Percentiles rank a stretch among this genome's conserved stretches.
These are phyloP conservation scores for Brachystomella parvula DNA, from an alignment of 1,140 invertebrate species.

Conservation along the genomic window DNA sequence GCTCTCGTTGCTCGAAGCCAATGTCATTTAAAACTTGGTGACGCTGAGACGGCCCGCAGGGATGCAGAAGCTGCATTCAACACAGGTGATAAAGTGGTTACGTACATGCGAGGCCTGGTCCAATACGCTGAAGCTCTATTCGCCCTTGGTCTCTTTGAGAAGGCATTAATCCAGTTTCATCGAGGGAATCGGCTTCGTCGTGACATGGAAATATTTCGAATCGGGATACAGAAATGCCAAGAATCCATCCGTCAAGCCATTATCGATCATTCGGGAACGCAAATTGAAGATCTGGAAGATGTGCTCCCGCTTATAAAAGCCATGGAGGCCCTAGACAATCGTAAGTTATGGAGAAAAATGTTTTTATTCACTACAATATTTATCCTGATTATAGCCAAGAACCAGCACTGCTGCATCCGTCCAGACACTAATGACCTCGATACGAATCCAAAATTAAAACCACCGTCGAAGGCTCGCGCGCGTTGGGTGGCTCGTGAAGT, in stretches of 20 bases:
- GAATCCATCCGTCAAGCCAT: constrained; percentile 48
- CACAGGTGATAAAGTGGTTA: constrained; percentile 9
- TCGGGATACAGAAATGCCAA: constrained; percentile 48
- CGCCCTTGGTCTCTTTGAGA: constrained; percentile 47
- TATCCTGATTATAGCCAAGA: neutral
- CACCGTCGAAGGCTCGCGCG: constrained; percentile 21
- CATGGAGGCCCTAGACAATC: constrained; percentile 7
- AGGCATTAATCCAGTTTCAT: constrained; percentile 47
- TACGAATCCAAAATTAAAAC: constrained; percentile 14
- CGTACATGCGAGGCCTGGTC: constrained; percentile 39
- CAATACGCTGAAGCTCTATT: constrained; percentile 48
- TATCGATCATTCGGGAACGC: constrained; percentile 42
- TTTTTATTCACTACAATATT: neutral
- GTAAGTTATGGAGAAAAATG: neutral
- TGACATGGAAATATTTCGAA: constrained; percentile 45
- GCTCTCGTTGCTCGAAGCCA: constrained; percentile 28
- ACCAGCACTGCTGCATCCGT: constrained; percentile 19
- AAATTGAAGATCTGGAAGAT: constrained; percentile 28
- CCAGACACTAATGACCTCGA: neutral
- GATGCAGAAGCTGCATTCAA: constrained; percentile 27
- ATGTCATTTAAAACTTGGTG: constrained; percentile 32
- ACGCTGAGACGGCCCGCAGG: constrained; percentile 17
- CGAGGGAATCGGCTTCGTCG: constrained; percentile 45
- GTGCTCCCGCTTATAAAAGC: constrained; percentile 28
- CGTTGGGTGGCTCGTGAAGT: constrained; percentile 34